A percentile compares a stretch with the other conserved stretches of the same genome.
These are phyloP conservation scores for Trematomus loennbergii DNA, from an alignment of 2,113 vertebrate species.

Conservation along the genomic window DNA sequence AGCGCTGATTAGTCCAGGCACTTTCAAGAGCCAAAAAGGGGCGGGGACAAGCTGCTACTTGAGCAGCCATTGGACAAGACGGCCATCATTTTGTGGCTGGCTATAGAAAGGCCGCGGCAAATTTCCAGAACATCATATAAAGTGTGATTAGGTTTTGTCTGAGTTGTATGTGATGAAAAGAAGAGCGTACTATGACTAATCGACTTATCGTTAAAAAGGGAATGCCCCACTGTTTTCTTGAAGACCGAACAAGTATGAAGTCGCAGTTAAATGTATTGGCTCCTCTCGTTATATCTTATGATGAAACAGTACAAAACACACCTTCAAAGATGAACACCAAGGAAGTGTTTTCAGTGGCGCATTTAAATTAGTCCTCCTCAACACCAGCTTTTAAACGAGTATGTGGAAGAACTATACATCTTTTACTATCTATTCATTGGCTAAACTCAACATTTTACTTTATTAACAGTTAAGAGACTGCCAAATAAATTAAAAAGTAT, in stretches of 20 bases:
- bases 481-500: neutral
- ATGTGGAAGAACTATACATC: no score
- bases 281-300: neutral
- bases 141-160: neutral
- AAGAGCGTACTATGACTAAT: no score
- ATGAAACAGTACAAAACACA: neutral
- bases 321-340: conserved; percentile 1
- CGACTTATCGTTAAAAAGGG: neutral
- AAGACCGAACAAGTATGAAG: neutral
- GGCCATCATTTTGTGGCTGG: conserved; percentile 63
- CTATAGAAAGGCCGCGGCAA: conserved; percentile 71
- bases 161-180: neutral
- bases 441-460: neutral
- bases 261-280: neutral
- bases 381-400: no score
- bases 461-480: neutral
- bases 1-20: conserved; percentile 77
- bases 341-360: neutral
- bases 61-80: conserved; percentile 71
- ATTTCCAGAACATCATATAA: conserved; percentile 59
- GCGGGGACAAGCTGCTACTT: conserved; percentile 52
- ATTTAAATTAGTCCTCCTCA: neutral
- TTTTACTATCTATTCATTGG: neutral
- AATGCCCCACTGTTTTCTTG: neutral
- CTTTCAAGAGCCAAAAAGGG: conserved; percentile 53